These are phyloP conservation scores for Hippopotamus amphibius DNA, from an alignment of 2,113 vertebrate genomes.

Conservation along the genomic window DNA sequence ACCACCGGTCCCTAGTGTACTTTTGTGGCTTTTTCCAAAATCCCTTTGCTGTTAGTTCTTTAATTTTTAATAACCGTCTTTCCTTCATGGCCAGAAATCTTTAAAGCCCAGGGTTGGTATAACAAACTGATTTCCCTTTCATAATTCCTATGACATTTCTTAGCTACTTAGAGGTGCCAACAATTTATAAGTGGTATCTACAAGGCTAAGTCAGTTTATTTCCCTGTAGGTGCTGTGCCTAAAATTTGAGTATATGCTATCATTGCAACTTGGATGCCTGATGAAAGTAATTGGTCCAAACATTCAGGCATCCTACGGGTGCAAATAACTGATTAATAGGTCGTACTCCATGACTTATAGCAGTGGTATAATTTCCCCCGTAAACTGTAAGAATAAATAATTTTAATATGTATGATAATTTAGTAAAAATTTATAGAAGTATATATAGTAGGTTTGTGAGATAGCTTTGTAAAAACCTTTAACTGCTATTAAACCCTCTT, in stretches of 20 bases:
- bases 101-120: constrained; percentile 8
- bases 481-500: not conserved
- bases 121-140: constrained; percentile 25
- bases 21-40: constrained; percentile 53
- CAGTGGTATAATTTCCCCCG: not conserved
- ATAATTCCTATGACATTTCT: constrained; percentile 31
- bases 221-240: not conserved
- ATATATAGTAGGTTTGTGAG: not conserved
- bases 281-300: not conserved
- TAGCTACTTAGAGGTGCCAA: not conserved
- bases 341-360: not conserved
- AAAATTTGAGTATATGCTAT: not conserved
- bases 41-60: constrained; percentile 14
- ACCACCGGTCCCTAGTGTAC: not conserved
- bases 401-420: not conserved
- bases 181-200: not conserved
- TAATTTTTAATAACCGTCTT: constrained; percentile 72
- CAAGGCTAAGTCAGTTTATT: not conserved
- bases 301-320: not conserved
- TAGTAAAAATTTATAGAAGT: not conserved
- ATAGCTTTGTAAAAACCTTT: constrained; percentile 27
- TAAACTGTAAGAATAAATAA: constrained; percentile 37
- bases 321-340: not conserved
- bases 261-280: not conserved
- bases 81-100: constrained; percentile 13